Percentiles rank a stretch among this genome's conserved stretches.
Evolutionary conservation across 2,888 invertebrate genomes (phyloP).

Genomic region (Allophyes oxyacanthae): DNA sequence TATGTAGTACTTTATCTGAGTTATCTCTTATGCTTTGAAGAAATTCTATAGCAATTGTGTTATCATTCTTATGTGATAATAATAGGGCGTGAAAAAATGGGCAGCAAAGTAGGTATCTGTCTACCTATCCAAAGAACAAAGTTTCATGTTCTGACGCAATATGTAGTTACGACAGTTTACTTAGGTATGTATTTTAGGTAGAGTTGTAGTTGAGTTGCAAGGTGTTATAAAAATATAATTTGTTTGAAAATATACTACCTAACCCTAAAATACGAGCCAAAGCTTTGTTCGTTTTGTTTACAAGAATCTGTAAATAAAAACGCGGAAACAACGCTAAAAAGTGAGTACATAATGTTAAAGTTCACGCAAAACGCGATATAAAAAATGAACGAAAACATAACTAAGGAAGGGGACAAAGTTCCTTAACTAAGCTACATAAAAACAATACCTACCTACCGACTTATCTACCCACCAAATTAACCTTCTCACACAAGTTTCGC

Average conservation of each 20-base stretch:
- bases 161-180: too few relatives aligned
- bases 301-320: constrained; percentile 18
- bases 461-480: constrained; percentile 70
- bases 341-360: constrained; percentile 36
- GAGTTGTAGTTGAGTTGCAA: too few relatives aligned
- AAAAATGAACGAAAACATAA: constrained; percentile 50
- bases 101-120: too few relatives aligned
- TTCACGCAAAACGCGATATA: constrained; percentile 34
- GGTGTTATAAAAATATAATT: too few relatives aligned
- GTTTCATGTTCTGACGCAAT: too few relatives aligned
- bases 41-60: background rate
- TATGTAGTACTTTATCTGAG: too few relatives aligned
- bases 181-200: too few relatives aligned
- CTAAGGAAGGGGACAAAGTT: constrained; percentile 43
- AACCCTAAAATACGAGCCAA: too few relatives aligned
- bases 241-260: too few relatives aligned
- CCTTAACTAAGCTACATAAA: constrained; percentile 51
- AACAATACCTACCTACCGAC: constrained; percentile 64
- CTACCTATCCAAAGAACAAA: too few relatives aligned
- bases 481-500: constrained; percentile 64
- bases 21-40: constrained; percentile 21
- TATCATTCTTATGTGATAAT: background rate
- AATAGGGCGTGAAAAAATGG: too few relatives aligned
- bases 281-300: constrained; percentile 15
- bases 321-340: constrained; percentile 19